phyloP scores from a whole-genome alignment of 2,888 invertebrate genomes.

The Brassicogethes aeneus region DNA sequence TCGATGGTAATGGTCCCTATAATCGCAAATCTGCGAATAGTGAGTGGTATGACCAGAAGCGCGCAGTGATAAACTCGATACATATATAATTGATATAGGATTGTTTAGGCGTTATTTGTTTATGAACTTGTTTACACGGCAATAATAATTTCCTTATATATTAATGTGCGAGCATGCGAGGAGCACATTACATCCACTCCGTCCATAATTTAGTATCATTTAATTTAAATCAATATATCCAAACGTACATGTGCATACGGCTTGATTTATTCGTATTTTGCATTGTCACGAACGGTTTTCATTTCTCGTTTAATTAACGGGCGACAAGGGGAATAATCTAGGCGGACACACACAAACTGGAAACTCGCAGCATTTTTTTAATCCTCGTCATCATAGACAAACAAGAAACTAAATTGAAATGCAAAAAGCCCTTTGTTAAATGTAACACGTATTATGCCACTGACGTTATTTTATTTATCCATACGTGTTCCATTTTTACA shows the following conservation, averaged over 20 bases:
- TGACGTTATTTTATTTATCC: no score
- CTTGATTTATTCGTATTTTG: slow-evolving; percentile 12
- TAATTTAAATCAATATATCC: slow-evolving; percentile 12
- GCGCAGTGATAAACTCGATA: slow-evolving; percentile 11
- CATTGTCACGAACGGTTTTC: slow-evolving; percentile 11
- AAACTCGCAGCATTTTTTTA: no score
- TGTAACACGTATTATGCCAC: no score
- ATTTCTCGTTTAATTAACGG: background rate
- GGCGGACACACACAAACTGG: background rate
- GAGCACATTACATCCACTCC: slow-evolving; percentile 7
- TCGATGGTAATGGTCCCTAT: slow-evolving; percentile 16
- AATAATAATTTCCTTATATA: slow-evolving; percentile 13
- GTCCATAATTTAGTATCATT: slow-evolving; percentile 10
- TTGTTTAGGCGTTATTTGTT: slow-evolving; percentile 19
- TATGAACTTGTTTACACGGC: slow-evolving; percentile 17
- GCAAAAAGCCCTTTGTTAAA: no score
- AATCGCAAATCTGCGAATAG: slow-evolving; percentile 20
- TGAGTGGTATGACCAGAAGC: slow-evolving; percentile 21
- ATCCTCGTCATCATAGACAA: no score
- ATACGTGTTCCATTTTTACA: no score
- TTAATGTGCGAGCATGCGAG: slow-evolving; percentile 9
- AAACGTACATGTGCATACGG: slow-evolving; percentile 4
- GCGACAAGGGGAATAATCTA: background rate
- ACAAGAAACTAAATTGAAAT: no score
- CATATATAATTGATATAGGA: slow-evolving; percentile 24